Percentiles rank a stretch among this genome's conserved stretches.
Evolutionary conservation across 2,888 invertebrate genomes (phyloP).

Genomic region (Drosophila fulvimacula): DNA sequence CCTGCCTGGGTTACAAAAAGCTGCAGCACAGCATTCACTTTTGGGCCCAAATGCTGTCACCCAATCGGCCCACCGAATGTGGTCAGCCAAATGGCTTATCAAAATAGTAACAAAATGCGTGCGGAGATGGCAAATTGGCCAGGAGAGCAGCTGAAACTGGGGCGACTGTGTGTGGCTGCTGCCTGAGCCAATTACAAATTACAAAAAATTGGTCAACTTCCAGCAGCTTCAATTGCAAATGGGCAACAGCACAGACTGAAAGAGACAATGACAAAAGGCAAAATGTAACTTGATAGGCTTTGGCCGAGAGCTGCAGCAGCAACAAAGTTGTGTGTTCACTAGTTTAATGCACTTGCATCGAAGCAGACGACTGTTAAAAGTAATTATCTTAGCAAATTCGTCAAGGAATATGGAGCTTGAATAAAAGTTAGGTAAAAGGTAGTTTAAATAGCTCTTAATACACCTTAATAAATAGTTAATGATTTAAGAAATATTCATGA

Average conservation of each 20-base stretch:
- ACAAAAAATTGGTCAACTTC: slow-evolving; percentile 31
- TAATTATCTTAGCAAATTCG: slow-evolving; percentile 1
- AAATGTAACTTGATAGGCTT: slow-evolving; percentile 22
- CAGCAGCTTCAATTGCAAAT: slow-evolving; percentile 10
- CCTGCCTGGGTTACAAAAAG: slow-evolving; percentile 49
- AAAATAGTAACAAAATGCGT: slow-evolving; percentile 48
- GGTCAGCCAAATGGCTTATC: slow-evolving; percentile 26
- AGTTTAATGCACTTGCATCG: slow-evolving; percentile 10
- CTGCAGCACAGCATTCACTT: slow-evolving; percentile 69
- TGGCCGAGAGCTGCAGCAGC: neutral
- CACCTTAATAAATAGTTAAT: no score
- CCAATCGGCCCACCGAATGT: slow-evolving; percentile 35
- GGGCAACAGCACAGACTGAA: neutral
- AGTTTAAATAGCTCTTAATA: no score
- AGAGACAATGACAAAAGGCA: slow-evolving; percentile 10
- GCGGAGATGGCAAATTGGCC: slow-evolving; percentile 57
- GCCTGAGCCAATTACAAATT: slow-evolving; percentile 56
- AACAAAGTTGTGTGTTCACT: neutral
- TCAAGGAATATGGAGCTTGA: neutral
- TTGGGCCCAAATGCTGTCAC: slow-evolving; percentile 39
- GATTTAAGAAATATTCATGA: no score
- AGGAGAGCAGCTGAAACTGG: neutral
- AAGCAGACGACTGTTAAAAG: neutral
- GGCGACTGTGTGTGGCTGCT: neutral
- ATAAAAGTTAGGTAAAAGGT: no score